These are phyloP conservation scores for Odocoileus virginianus DNA, from an alignment of 2,113 vertebrate genomes.

Conservation along the genomic window DNA sequence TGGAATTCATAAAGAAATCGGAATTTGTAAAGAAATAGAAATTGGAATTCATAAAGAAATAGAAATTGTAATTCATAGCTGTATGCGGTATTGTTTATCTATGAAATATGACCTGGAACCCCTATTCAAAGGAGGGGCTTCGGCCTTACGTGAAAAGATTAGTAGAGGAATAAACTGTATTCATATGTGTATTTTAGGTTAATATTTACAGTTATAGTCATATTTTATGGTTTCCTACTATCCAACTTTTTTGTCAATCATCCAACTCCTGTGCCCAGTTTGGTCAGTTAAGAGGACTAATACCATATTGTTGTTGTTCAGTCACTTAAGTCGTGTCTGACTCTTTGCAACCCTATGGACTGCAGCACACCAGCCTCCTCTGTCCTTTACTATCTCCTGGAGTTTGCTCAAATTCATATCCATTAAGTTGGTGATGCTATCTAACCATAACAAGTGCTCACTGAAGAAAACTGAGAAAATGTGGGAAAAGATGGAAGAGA, in stretches of 20 bases:
- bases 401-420: background rate
- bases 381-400: background rate
- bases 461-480: background rate
- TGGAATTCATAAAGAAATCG: background rate
- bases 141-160: background rate
- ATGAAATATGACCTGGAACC: background rate
- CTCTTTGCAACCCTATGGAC: background rate
- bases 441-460: background rate
- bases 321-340: background rate
- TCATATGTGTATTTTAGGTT: conserved; percentile 5
- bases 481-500: background rate
- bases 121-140: background rate
- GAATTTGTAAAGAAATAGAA: background rate
- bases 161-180: background rate
- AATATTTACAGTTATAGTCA: background rate
- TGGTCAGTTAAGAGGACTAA: background rate
- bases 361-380: background rate
- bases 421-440: background rate
- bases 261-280: background rate
- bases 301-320: background rate
- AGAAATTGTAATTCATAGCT: conserved; percentile 21
- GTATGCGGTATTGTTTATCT: background rate
- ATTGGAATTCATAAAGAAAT: background rate
- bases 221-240: background rate
- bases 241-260: background rate